Evolutionary conservation across 2,797 vertebrate genomes (phyloP).

Genomic region (Pipistrellus kuhlii): DNA sequence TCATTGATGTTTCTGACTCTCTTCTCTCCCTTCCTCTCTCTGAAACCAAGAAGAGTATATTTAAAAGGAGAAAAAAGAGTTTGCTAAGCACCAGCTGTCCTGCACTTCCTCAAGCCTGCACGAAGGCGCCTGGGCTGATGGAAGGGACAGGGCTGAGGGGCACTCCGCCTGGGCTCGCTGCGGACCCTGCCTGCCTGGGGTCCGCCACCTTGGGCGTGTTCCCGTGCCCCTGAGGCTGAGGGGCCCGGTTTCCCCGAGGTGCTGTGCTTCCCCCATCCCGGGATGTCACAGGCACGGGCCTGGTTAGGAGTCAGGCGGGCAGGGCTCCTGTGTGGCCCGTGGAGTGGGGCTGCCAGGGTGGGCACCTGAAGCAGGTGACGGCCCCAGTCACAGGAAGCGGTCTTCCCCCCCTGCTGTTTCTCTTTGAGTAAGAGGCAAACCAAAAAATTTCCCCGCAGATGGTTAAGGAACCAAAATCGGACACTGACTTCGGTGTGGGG

Average conservation of each 20-base stretch:
- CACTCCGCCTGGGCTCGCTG: not conserved
- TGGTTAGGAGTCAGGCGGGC: not conserved
- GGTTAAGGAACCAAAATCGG: conserved; percentile 64
- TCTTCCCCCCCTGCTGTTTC: conserved; percentile 74
- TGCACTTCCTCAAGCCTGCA: not conserved
- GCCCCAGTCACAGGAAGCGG: conserved; percentile 31
- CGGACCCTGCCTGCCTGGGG: not conserved
- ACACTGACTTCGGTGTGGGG: conserved; percentile 44
- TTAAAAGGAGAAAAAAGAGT: not conserved
- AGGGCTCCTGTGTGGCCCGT: rapidly evolving
- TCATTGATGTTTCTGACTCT: too few species aligned
- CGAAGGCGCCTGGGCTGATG: not conserved
- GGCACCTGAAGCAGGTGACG: not conserved
- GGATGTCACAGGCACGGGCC: not conserved
- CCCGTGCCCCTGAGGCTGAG: not conserved
- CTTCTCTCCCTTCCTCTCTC: too few species aligned
- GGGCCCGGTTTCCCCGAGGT: too few species aligned
- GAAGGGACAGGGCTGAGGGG: not conserved
- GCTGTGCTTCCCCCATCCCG: too few species aligned
- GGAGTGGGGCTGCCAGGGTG: not conserved
- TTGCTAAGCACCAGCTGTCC: not conserved
- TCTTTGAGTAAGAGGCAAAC: conserved; percentile 72
- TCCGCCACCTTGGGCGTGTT: rapidly evolving
- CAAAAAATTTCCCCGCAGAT: conserved; percentile 70
- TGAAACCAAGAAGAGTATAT: too few species aligned